These are phyloP conservation scores for Echinometra lucunter DNA, from an alignment of 53 echinoderm and acorn worm genomes.

Conservation along the genomic window DNA sequence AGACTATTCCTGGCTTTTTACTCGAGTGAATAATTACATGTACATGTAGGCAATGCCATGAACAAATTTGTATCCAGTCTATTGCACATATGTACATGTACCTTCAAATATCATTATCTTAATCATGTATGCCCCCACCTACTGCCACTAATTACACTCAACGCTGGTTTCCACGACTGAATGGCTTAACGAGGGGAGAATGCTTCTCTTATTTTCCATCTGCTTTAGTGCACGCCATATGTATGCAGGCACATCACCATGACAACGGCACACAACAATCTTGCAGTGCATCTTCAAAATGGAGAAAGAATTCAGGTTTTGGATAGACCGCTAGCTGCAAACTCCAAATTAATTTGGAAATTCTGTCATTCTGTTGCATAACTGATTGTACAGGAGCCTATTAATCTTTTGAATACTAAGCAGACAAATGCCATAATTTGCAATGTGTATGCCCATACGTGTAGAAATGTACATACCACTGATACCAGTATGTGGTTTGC, in stretches of 20 bases:
- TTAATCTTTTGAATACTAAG: background rate
- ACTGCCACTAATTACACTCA: background rate
- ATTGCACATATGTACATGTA: background rate
- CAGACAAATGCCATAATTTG: background rate
- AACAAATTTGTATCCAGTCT: background rate
- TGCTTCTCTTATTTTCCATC: background rate
- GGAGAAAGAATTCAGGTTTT: background rate
- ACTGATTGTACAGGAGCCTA: background rate
- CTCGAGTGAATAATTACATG: background rate
- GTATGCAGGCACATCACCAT: background rate
- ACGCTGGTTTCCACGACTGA: background rate
- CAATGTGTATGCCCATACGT: too few relatives aligned
- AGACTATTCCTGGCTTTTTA: too few relatives aligned
- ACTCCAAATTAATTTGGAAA: background rate
- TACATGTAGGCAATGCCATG: background rate
- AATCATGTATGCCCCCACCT: background rate
- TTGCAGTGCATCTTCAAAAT: background rate
- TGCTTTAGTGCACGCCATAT: background rate
- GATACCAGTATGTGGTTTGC: too few relatives aligned
- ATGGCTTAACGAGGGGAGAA: background rate
- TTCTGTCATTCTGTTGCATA: background rate
- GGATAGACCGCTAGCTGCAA: background rate
- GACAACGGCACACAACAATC: constrained; percentile 44
- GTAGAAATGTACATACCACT: too few relatives aligned
- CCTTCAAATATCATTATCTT: background rate